Conservation (phyloP, 92 coral and sea anemone species). For the Pocillopora grandis region DNA sequence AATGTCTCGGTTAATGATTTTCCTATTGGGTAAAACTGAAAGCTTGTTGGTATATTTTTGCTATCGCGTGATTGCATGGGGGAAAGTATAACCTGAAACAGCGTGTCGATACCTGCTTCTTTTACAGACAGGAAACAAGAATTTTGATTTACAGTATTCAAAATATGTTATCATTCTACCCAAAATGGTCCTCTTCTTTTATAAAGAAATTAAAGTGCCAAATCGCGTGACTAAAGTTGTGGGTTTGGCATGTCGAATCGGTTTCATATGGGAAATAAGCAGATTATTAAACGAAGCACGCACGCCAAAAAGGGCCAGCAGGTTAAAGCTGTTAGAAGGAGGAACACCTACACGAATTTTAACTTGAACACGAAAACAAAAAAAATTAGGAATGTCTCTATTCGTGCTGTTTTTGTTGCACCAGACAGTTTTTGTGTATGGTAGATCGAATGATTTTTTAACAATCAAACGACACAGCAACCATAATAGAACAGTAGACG, state of each 20-base stretch:
- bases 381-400: background rate
- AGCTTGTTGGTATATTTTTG: too few relatives aligned
- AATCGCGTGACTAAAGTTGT: too few relatives aligned
- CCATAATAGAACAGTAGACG: background rate
- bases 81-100: too few relatives aligned
- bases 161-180: too few relatives aligned
- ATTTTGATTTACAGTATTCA: too few relatives aligned
- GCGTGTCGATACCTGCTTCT: too few relatives aligned
- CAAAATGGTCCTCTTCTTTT: too few relatives aligned
- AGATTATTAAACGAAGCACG: constrained; percentile 7
- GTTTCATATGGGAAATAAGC: background rate
- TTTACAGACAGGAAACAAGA: too few relatives aligned
- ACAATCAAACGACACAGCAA: background rate
- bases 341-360: background rate
- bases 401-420: background rate
- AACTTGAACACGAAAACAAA: background rate
- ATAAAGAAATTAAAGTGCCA: too few relatives aligned
- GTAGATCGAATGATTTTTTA: background rate
- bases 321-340: background rate
- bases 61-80: too few relatives aligned
- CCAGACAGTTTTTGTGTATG: background rate
- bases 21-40: too few relatives aligned
- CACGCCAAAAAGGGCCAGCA: background rate
- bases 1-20: too few relatives aligned
- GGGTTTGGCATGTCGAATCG: background rate